These are phyloP conservation scores for Mastomys natalensis DNA, from an alignment of 2,113 vertebrate genomes.

Conservation along the genomic window DNA sequence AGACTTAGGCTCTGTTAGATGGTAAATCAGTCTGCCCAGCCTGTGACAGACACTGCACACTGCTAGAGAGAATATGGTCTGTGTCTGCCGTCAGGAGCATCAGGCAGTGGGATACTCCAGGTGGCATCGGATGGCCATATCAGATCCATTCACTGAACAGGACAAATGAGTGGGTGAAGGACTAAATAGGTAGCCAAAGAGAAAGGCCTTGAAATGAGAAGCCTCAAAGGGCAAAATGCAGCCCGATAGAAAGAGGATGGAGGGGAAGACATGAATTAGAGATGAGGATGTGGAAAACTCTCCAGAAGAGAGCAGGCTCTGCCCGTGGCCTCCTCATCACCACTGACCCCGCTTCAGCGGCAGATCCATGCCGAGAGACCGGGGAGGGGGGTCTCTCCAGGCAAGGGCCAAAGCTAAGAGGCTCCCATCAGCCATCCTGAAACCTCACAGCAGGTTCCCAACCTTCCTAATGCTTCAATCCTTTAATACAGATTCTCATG, in stretches of 20 bases:
- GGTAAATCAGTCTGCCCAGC: neutral
- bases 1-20: neutral
- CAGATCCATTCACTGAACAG: neutral
- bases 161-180: neutral
- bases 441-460: neutral
- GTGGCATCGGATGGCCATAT: neutral
- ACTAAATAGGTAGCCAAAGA: neutral
- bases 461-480: neutral
- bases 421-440: neutral
- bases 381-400: neutral
- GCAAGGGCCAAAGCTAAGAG: neutral
- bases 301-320: neutral
- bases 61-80: neutral
- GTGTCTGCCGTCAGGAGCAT: neutral
- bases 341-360: neutral
- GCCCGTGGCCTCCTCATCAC: neutral
- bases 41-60: rapidly evolving
- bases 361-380: neutral
- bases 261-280: neutral
- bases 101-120: neutral
- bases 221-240: neutral
- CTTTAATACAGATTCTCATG: neutral
- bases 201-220: neutral
- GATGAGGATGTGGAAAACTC: neutral
- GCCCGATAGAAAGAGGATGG: neutral